Percentiles rank a stretch among this genome's conserved stretches.
Evolutionary conservation across 2,888 invertebrate genomes (phyloP).

Genomic region (Sabatieria punctata): DNA sequence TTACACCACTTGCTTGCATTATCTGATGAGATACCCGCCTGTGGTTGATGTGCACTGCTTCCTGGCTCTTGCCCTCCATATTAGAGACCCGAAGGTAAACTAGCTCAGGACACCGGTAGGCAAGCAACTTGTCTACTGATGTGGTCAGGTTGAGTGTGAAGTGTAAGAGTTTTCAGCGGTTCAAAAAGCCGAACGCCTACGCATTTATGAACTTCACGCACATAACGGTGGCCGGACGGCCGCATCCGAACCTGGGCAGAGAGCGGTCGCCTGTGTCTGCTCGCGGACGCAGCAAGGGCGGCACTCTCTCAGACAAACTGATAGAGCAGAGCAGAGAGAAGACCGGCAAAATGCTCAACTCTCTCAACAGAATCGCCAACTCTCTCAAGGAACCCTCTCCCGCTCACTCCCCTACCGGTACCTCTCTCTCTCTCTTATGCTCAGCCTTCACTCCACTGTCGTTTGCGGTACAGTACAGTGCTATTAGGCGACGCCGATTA

Average conservation of each 20-base stretch:
- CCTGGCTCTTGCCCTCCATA: constrained; percentile 45
- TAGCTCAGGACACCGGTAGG: not conserved
- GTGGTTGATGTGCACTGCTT: constrained; percentile 47
- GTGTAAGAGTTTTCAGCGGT: too few relatives aligned
- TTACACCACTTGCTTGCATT: constrained; percentile 47
- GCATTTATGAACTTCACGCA: constrained; percentile 16
- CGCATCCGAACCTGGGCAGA: constrained; percentile 17
- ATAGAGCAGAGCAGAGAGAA: not conserved
- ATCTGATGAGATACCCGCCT: constrained; percentile 50
- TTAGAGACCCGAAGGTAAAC: constrained; percentile 37
- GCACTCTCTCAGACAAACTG: not conserved
- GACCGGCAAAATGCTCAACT: not conserved
- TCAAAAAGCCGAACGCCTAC: constrained; percentile 24
- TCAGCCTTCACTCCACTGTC: too few relatives aligned
- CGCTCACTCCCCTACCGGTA: too few relatives aligned
- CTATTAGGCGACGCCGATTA: too few relatives aligned
- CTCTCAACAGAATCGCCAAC: not conserved
- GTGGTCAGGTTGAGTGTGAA: too few relatives aligned
- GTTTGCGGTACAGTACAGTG: too few relatives aligned
- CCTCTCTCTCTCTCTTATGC: too few relatives aligned
- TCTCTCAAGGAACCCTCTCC: too few relatives aligned
- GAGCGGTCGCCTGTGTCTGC: not conserved
- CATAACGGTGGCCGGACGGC: constrained; percentile 19
- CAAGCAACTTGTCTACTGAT: too few relatives aligned
- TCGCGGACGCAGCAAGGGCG: not conserved